phyloP scores from a whole-genome alignment of 2,113 vertebrate genomes.

The Siniperca knerii region DNA sequence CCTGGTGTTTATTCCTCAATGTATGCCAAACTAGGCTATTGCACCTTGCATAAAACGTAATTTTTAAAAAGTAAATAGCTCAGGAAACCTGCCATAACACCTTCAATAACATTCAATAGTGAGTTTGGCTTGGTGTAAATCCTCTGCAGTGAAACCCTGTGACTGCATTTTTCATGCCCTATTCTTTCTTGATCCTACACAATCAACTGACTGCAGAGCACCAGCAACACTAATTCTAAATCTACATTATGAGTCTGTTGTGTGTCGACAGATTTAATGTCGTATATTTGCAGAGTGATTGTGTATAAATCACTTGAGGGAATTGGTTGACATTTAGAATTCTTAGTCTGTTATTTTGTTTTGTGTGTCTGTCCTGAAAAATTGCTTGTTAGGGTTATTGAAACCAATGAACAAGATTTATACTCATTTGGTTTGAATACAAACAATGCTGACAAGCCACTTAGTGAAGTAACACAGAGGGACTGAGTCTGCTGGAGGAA shows the following conservation, averaged over 20 bases:
- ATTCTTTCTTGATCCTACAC: conserved; percentile 11
- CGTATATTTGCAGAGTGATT: conserved; percentile 18
- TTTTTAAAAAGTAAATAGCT: background rate
- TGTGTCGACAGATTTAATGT: conserved; percentile 25
- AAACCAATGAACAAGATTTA: conserved; percentile 40
- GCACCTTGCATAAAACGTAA: too few species aligned
- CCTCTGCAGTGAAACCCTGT: conserved; percentile 46
- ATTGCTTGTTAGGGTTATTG: conserved; percentile 47
- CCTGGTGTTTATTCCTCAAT: background rate
- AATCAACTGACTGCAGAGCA: conserved; percentile 26
- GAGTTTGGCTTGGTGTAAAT: background rate
- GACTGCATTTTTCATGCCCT: conserved; percentile 36
- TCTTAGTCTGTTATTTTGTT: conserved; percentile 23
- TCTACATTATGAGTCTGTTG: conserved; percentile 29
- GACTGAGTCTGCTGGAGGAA: conserved; percentile 55
- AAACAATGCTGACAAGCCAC: conserved; percentile 66
- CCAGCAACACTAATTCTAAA: conserved; percentile 14
- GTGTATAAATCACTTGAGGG: conserved; percentile 50
- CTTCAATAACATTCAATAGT: background rate
- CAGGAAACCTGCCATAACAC: background rate
- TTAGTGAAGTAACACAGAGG: conserved; percentile 33
- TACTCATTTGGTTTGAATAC: conserved; percentile 53
- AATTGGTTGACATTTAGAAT: conserved; percentile 68
- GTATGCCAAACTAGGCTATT: background rate
- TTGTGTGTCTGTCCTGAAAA: conserved; percentile 34